These are phyloP conservation scores for Aphodius granarius DNA, from an alignment of 2,888 invertebrate genomes.

Conservation along the genomic window DNA sequence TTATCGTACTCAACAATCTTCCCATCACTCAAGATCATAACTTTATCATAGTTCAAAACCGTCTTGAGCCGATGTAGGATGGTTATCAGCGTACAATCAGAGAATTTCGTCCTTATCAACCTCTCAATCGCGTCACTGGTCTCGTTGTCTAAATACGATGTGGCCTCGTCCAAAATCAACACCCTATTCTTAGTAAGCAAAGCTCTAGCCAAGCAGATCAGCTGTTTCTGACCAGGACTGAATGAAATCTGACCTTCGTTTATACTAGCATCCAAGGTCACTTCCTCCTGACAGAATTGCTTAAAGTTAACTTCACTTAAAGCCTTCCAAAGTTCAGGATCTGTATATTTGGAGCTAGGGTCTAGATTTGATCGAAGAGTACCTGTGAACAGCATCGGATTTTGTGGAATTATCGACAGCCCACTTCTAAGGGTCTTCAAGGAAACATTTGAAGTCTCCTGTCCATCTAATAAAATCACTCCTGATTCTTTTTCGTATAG, in stretches of 20 bases:
- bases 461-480: conserved; percentile 74
- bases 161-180: conserved; percentile 64
- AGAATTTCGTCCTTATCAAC: conserved; percentile 55
- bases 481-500: conserved; percentile 73
- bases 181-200: conserved; percentile 49
- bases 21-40: conserved; percentile 57
- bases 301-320: conserved; percentile 79
- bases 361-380: conserved; percentile 84
- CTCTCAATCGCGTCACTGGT: conserved; percentile 76
- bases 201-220: conserved; percentile 68
- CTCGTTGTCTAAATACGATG: conserved; percentile 75
- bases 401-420: conserved; percentile 83
- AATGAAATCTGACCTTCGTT: conserved; percentile 58
- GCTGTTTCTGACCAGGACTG: conserved; percentile 59
- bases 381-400: conserved; percentile 82
- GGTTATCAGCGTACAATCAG: conserved; percentile 57
- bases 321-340: conserved; percentile 77
- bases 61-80: conserved; percentile 50
- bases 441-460: conserved; percentile 69
- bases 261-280: conserved; percentile 46
- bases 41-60: conserved; percentile 58
- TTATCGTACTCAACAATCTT: conserved; percentile 31
- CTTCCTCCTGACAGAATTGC: conserved; percentile 63
- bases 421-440: conserved; percentile 72
- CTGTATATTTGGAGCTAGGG: conserved; percentile 77